Percentiles rank a stretch among this genome's conserved stretches.
Conservation (phyloP, 2,797 vertebrate species). For the Myoxocephalus aenaeus region DNA sequence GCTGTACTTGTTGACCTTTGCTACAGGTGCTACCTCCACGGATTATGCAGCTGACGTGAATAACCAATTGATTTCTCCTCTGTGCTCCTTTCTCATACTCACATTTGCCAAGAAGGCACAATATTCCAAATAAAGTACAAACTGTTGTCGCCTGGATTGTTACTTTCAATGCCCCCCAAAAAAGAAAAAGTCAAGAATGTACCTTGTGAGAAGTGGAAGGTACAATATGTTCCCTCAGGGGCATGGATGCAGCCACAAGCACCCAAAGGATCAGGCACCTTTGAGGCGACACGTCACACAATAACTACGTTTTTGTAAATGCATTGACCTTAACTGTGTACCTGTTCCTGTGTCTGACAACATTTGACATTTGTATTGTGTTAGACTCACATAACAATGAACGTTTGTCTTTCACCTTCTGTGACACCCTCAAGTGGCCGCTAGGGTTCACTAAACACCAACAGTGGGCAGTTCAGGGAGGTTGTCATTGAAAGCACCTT, state of each 20-base stretch:
- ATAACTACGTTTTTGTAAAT: background rate
- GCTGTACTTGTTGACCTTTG: constrained; percentile 29
- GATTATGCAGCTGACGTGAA: constrained; percentile 15
- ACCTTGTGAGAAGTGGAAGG: background rate
- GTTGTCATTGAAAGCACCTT: constrained; percentile 82
- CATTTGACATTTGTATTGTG: constrained; percentile 13
- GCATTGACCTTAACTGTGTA: background rate
- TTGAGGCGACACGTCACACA: background rate
- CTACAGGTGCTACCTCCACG: background rate
- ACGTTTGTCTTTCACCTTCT: background rate
- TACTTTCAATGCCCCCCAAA: background rate
- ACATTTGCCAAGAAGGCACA: background rate
- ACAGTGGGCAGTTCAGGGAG: constrained; percentile 17
- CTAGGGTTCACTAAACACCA: constrained; percentile 64
- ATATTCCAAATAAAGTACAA: background rate
- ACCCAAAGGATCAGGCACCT: background rate
- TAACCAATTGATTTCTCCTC: background rate
- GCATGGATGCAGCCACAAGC: background rate
- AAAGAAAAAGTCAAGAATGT: background rate
- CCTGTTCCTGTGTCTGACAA: background rate
- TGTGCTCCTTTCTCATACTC: background rate
- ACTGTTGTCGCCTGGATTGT: background rate
- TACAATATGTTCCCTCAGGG: background rate
- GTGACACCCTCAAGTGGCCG: constrained; percentile 17
- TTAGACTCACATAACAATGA: constrained; percentile 1